phyloP scores from a whole-genome alignment of 2,113 vertebrate species.

The Epinephelus lanceolatus region DNA sequence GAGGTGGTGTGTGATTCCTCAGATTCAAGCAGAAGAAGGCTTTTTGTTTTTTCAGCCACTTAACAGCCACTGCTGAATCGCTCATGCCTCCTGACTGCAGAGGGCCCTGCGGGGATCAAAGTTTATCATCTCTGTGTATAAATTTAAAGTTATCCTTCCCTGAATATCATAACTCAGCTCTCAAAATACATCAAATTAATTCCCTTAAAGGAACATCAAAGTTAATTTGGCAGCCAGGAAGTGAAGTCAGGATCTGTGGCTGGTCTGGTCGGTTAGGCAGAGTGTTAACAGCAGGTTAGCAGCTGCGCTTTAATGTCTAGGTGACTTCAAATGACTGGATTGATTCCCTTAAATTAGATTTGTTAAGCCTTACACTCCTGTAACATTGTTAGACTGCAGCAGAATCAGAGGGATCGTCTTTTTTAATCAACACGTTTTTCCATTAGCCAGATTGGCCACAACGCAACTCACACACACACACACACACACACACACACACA shows the following conservation, averaged over 20 bases:
- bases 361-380: neutral
- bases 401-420: neutral
- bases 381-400: neutral
- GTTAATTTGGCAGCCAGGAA: neutral
- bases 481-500: too few relatives aligned
- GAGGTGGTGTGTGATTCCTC: conserved; percentile 50
- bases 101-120: neutral
- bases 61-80: conserved; percentile 28
- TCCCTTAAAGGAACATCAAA: neutral
- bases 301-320: neutral
- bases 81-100: neutral
- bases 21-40: conserved; percentile 37
- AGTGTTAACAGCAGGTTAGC: neutral
- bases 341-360: neutral
- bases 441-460: too few relatives aligned
- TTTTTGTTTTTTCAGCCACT: conserved; percentile 44
- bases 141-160: neutral
- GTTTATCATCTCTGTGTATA: neutral
- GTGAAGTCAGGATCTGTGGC: neutral
- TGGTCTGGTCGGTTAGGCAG: neutral
- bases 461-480: too few relatives aligned
- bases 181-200: neutral
- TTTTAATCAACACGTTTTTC: neutral
- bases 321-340: neutral
- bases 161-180: neutral